phyloP scores from a whole-genome alignment of 2,113 vertebrate species.

The Pogonocichla stellata region DNA sequence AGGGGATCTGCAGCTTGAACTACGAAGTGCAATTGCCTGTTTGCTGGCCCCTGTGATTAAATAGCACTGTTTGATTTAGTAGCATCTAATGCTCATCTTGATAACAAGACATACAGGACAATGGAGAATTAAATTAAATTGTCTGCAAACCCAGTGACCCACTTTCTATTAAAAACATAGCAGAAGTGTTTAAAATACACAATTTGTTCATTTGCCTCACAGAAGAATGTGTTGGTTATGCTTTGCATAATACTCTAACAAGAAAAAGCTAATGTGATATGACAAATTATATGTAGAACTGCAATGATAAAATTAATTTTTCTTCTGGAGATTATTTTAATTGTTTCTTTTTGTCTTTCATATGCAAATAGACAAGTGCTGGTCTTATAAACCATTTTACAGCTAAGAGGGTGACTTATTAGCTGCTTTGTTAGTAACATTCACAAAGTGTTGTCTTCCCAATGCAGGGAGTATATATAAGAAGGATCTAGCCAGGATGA shows the following conservation, averaged over 20 bases:
- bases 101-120: neutral
- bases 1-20: neutral
- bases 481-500: neutral
- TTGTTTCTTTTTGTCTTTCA: slow-evolving; percentile 1
- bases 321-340: slow-evolving; percentile 12
- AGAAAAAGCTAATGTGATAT: neutral
- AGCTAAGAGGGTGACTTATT: neutral
- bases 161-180: slow-evolving; percentile 8
- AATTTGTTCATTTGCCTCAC: neutral
- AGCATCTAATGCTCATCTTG: neutral
- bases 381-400: neutral
- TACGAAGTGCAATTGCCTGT: neutral
- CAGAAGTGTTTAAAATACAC: neutral
- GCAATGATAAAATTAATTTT: neutral
- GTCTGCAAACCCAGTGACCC: slow-evolving; percentile 30
- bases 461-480: neutral
- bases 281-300: neutral
- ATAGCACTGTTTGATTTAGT: neutral
- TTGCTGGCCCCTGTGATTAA: neutral
- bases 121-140: neutral
- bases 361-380: slow-evolving; percentile 23
- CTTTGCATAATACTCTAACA: neutral
- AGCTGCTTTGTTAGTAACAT: neutral
- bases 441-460: neutral
- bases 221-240: neutral